These are phyloP conservation scores for Onthophagus sagittarius DNA, from an alignment of 2,888 invertebrate species.

Conservation along the genomic window DNA sequence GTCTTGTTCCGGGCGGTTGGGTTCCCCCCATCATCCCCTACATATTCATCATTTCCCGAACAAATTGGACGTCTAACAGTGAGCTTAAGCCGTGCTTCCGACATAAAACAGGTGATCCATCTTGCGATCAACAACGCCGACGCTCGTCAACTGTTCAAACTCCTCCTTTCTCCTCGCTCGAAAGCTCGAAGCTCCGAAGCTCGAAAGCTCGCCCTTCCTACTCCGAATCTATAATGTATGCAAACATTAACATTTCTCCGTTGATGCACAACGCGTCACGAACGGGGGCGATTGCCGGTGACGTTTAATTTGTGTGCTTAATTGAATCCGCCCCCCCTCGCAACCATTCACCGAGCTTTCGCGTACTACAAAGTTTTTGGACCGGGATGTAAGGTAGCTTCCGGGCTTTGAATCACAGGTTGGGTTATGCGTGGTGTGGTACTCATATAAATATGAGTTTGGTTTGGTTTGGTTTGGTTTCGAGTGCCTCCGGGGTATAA, in stretches of 20 bases:
- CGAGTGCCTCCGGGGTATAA: not conserved
- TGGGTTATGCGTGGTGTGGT: not conserved
- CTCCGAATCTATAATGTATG: not conserved
- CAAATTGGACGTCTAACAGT: slow-evolving; percentile 10
- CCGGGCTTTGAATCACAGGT: not conserved
- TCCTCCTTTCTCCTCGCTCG: not conserved
- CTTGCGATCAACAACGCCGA: not conserved
- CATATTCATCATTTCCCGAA: slow-evolving; percentile 11
- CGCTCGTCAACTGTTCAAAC: not conserved
- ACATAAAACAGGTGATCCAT: not conserved
- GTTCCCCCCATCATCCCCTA: not conserved
- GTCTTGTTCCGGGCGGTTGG: not conserved
- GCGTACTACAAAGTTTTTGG: not conserved
- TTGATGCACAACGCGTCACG: slow-evolving; percentile 2
- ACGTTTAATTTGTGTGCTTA: slow-evolving; percentile 13
- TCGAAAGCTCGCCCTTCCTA: not conserved
- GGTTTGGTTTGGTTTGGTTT: not conserved
- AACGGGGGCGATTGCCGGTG: not conserved
- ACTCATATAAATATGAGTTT: not conserved
- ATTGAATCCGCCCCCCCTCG: slow-evolving; percentile 9
- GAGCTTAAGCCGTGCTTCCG: not conserved
- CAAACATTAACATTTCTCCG: slow-evolving; percentile 11
- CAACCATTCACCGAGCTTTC: not conserved
- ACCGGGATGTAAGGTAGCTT: not conserved
- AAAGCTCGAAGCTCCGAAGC: not conserved